Conservation (phyloP, 2,888 invertebrate genomes). For the Lottia gigantea region DNA sequence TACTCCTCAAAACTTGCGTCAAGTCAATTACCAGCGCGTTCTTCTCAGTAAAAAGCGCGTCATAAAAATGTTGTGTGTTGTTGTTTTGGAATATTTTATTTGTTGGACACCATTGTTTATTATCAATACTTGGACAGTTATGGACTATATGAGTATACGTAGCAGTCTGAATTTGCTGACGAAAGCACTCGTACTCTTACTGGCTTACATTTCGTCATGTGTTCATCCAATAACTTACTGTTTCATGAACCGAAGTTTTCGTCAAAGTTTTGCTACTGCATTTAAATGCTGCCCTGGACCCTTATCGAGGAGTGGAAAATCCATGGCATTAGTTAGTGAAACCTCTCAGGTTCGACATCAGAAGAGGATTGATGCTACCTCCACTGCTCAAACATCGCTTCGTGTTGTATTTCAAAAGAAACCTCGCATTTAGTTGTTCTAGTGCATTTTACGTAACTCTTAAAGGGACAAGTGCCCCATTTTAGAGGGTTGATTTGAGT, state of each 20-base stretch:
- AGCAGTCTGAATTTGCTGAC: conserved; percentile 45
- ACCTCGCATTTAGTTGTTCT: no score
- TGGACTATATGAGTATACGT: conserved; percentile 78
- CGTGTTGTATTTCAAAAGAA: no score
- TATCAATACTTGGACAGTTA: conserved; percentile 81
- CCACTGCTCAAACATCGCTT: no score
- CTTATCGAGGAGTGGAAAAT: no score
- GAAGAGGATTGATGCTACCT: no score
- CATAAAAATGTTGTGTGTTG: conserved; percentile 84
- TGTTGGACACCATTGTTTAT: conserved; percentile 90
- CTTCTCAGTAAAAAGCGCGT: conserved; percentile 53
- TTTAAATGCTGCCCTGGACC: conserved; percentile 73
- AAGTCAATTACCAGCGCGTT: conserved; percentile 28
- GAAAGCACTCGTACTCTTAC: conserved; percentile 79
- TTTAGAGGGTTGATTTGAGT: no score
- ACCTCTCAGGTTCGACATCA: no score
- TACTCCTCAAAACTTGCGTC: conserved; percentile 24
- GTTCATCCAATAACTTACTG: conserved; percentile 92
- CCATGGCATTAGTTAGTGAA: no score
- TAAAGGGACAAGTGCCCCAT: no score
- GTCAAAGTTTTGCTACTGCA: conserved; percentile 81
- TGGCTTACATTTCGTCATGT: conserved; percentile 85
- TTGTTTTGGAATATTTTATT: conserved; percentile 89
- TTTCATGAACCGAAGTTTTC: conserved; percentile 89
- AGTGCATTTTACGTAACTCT: no score